These are phyloP conservation scores for Lepilemur ruficaudatus DNA, from an alignment of 2,797 vertebrate genomes.

Conservation along the genomic window DNA sequence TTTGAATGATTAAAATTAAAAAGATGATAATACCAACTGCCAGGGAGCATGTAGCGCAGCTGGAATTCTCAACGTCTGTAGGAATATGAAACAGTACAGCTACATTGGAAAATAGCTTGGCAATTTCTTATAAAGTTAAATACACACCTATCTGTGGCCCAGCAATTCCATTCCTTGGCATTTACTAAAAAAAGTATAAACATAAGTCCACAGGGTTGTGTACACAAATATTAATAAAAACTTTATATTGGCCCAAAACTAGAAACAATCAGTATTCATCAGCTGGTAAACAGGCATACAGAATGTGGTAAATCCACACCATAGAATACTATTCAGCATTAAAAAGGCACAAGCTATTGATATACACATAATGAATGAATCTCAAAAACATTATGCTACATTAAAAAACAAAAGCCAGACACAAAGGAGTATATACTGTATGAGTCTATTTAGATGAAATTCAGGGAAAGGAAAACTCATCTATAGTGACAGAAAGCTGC, in stretches of 20 bases:
- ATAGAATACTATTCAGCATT: neutral
- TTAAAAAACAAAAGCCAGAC: neutral
- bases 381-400: neutral
- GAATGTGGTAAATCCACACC: neutral
- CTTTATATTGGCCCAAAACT: neutral
- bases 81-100: neutral
- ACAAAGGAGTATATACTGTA: neutral
- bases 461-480: neutral
- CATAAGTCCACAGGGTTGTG: neutral
- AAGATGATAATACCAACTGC: neutral
- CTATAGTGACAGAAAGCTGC: neutral
- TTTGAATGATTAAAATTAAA: neutral
- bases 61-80: neutral
- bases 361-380: neutral
- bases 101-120: neutral
- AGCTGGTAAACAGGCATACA: neutral
- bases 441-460: neutral
- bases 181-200: neutral
- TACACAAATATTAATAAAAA: neutral
- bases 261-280: neutral
- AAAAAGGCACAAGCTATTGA: neutral
- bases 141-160: neutral
- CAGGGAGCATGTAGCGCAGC: neutral
- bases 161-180: neutral
- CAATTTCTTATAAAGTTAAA: neutral